Evolutionary conservation across 2,797 vertebrate genomes (phyloP), one percentile per base, ranked within the genome.

Genomic region (Manis crassicaudata): DNA sequence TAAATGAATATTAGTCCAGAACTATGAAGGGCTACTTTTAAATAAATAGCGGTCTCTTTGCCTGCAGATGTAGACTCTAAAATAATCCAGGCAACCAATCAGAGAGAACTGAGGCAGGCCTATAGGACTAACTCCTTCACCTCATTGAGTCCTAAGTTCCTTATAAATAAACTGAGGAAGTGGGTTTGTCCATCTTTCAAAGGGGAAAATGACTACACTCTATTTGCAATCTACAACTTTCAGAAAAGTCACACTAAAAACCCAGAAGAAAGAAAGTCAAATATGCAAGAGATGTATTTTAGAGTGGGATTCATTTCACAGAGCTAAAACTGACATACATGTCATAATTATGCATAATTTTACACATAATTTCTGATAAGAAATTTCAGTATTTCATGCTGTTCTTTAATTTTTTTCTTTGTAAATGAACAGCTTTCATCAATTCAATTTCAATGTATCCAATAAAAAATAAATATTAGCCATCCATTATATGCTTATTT

Each of bases 191-290:
- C 37, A 79, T 23, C 17, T 88, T 85, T 70, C 7, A n/a, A 6
- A 29, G 17, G 46, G 11, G 13, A n/a, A 58, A 72, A 67, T 17
- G 56, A 75, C 29, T 18, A 76, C 1, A 3, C 4, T 63, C 7
- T 75, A n/a, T 20, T 73, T 54, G 20, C 2, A 85, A 82, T 58
- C 4, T 1, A 29, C 32, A 43, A 29, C 32, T 84, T 90, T 65
- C 72, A 81, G 65, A 43, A 95, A 96, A 88, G 92, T 68, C 43
- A 83, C 11, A 77, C 54, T 93, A 67, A 91, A 94, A 93, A 62
- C 10, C 65, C 25, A 23, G 63, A 75, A 70, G 43, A 88, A 92
- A 91, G 40, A 88, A 92, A 91, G 40, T 62, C n/a, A 93, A 89
- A 83, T 62, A 20, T 63, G 17, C 6, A 50, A 86, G 25, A 93